Percentiles rank a stretch among this genome's conserved stretches.
Evolutionary conservation across 2,888 invertebrate genomes (phyloP).

Genomic region (Tinea trinotella): DNA sequence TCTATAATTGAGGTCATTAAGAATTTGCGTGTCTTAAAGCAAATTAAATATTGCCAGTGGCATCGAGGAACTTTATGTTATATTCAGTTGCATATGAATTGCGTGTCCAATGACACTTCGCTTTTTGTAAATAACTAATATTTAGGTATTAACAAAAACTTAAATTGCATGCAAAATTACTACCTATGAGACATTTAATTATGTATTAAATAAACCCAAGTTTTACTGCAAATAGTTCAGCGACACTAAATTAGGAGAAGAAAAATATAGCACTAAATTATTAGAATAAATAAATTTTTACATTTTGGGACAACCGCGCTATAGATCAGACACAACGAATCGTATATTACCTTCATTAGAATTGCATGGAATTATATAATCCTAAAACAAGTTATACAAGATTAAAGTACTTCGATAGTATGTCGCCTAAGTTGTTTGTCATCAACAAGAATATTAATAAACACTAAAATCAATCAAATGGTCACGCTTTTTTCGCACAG

Average conservation of each 20-base stretch:
- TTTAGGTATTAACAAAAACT: too few relatives aligned
- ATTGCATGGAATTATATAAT: conserved; percentile 3
- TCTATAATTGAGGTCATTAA: background rate
- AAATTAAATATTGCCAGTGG: background rate
- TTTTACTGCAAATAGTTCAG: too few relatives aligned
- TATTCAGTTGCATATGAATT: background rate
- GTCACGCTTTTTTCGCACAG: too few relatives aligned
- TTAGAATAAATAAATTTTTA: too few relatives aligned
- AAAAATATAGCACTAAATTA: too few relatives aligned
- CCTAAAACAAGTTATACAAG: background rate
- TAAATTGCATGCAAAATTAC: too few relatives aligned
- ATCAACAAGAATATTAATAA: background rate
- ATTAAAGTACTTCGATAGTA: background rate
- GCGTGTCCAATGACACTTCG: background rate
- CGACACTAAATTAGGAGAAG: too few relatives aligned
- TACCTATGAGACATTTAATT: background rate
- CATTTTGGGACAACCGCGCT: too few relatives aligned
- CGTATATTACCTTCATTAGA: background rate
- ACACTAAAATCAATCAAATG: too few relatives aligned
- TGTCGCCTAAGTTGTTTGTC: background rate
- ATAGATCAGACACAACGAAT: background rate
- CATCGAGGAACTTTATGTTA: background rate
- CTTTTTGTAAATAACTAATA: background rate
- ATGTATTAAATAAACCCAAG: background rate
- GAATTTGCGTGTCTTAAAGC: background rate